A percentile compares a stretch with the other conserved stretches of the same genome.
Evolutionary conservation across 2,888 invertebrate genomes (phyloP).

Genomic region (Carpatolechia fugitivella): DNA sequence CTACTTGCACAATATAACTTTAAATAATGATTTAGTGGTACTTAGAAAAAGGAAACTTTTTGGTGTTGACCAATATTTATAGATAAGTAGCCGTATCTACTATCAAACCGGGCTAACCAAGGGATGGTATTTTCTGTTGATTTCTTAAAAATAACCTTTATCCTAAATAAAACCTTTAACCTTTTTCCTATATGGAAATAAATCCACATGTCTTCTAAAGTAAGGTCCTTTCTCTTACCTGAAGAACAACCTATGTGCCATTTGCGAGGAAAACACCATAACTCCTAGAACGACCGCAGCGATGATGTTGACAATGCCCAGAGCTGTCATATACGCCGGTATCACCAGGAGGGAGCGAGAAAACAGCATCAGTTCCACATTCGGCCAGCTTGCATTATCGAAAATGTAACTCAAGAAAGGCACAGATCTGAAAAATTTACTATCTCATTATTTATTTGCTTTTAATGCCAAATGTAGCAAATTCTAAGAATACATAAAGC

Average conservation of each 20-base stretch:
- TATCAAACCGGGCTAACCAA: too few species aligned
- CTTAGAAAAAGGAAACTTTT: too few species aligned
- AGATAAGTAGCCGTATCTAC: too few species aligned
- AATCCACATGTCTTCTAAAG: not conserved
- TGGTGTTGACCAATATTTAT: too few species aligned
- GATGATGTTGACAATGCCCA: conserved; percentile 79
- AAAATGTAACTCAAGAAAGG: conserved; percentile 49
- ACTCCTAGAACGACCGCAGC: conserved; percentile 74
- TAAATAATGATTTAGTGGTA: too few species aligned
- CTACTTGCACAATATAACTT: too few species aligned
- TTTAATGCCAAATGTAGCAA: too few species aligned
- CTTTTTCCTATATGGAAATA: too few species aligned
- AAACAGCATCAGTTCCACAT: conserved; percentile 60
- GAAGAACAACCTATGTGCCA: conserved; percentile 82
- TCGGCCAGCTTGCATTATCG: conserved; percentile 51
- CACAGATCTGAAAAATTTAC: conserved; percentile 41
- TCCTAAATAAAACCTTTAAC: too few species aligned
- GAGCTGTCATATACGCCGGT: conserved; percentile 80
- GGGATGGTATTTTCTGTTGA: too few species aligned
- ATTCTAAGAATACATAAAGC: not conserved
- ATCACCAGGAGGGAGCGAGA: conserved; percentile 77
- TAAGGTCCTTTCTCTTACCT: conserved; percentile 64
- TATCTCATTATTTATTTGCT: not conserved
- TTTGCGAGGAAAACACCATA: conserved; percentile 84
- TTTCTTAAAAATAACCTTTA: too few species aligned